Evolutionary conservation across 1,140 invertebrate genomes (phyloP).

Genomic region (Goniozus legneri): DNA sequence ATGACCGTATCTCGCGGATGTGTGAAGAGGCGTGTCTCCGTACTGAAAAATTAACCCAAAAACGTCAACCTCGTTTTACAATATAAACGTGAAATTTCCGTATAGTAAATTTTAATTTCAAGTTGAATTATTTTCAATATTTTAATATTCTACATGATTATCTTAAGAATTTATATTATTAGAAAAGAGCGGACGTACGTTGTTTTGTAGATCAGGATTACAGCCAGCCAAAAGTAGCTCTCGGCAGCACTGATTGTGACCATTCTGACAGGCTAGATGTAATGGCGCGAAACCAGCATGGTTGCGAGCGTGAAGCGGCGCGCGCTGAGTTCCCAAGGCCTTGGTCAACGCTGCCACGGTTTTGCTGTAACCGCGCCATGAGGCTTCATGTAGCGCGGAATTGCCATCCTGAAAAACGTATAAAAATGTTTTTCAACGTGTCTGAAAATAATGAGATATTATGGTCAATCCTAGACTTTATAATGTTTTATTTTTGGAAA

Average conservation of each 20-base stretch:
- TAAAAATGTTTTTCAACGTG: no score
- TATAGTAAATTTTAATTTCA: background rate
- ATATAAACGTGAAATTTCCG: no score
- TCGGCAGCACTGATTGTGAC: constrained; percentile 91
- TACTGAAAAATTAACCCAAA: constrained; percentile 76
- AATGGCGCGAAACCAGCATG: constrained; percentile 88
- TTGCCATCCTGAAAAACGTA: constrained; percentile 77
- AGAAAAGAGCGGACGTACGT: no score
- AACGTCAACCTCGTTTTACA: no score
- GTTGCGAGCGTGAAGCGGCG: constrained; percentile 74
- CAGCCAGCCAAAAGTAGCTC: constrained; percentile 84
- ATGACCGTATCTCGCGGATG: constrained; percentile 91
- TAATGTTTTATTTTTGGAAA: constrained; percentile 5
- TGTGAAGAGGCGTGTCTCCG: constrained; percentile 94
- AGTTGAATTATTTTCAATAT: no score
- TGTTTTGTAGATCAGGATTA: constrained; percentile 86
- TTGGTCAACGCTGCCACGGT: constrained; percentile 74
- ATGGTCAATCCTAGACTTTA: background rate
- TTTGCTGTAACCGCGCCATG: constrained; percentile 90
- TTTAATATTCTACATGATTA: no score
- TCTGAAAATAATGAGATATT: background rate
- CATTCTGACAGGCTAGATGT: constrained; percentile 92
- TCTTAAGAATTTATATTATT: no score
- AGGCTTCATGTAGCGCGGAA: constrained; percentile 87
- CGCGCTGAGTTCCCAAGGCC: constrained; percentile 61